Evolutionary conservation across 1,140 invertebrate genomes (phyloP), one percentile per base, ranked within the genome.

Genomic region (Macrocentrus cingulum): DNA sequence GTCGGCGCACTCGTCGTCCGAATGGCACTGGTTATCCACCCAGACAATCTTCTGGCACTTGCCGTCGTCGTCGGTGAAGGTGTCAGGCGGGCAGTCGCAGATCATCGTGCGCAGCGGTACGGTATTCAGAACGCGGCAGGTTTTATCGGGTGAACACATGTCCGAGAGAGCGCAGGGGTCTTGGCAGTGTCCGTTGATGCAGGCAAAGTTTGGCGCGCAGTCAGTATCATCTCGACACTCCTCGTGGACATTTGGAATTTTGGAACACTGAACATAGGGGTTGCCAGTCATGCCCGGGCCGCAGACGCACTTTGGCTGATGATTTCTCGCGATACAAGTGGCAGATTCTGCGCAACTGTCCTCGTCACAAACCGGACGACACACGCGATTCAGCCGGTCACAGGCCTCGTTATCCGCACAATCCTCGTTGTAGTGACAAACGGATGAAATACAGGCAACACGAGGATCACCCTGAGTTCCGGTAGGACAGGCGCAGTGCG

Each of bases 381-480:
- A 95, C 2, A 92, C 84, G 62, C 90, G 83, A 69, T 93, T 95
- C 1, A 92, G 76, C 48, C 90, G 81, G 66, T 95, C 91, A 70
- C 92, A 95, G 19, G 89, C 85, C 75, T 95, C 91, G 56, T 91
- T 84, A 70, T 91, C 86, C 4, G 89, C 88, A 66, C 94, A 96
- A 63, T 95, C 92, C 68, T 94, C 91, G 69, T 95, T 92, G 66
- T 91, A 92, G 64, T 91, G 89, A 67, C 94, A 95, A 29, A 88
- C 84, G 2, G 89, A 89, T 7, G 87, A 85, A 32, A 94, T 87
- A 69, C 92, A 94, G n/a, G 89, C 85, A 0, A 90, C 75, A 44
- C 85, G 82, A 2, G 92, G 88, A 73, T 93, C 86, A 19, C 92
- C 92, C 75, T 94, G 92, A 3, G 89, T 92, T 29, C 92, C 92